Conservation (phyloP, 2,113 vertebrate species). For the Hystrix cristata region DNA sequence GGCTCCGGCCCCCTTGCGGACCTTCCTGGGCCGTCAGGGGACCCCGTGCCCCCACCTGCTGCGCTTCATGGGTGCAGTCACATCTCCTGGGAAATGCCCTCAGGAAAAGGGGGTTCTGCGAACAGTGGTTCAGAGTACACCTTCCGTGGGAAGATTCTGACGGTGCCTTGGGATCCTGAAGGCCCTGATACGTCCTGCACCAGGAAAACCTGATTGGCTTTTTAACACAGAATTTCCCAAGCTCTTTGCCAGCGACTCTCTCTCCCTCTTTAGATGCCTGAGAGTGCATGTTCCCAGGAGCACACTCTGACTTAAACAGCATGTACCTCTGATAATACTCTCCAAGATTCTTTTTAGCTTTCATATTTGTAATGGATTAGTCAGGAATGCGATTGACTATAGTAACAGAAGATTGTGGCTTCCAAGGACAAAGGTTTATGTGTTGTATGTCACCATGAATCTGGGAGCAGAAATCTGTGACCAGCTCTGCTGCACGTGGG, state of each 20-base stretch:
- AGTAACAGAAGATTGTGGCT: background rate
- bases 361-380: background rate
- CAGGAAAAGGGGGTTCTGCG: background rate
- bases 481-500: background rate
- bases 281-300: background rate
- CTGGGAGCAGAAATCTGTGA: background rate
- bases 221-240: background rate
- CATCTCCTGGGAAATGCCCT: background rate
- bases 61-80: background rate
- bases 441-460: background rate
- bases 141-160: background rate
- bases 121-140: too few relatives aligned
- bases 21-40: background rate
- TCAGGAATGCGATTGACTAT: background rate
- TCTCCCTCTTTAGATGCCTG: accelerated
- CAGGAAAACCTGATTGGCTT: background rate
- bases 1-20: accelerated
- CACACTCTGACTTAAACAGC: background rate
- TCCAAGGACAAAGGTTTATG: background rate
- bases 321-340: background rate
- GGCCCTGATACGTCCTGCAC: background rate
- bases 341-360: background rate
- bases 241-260: background rate
- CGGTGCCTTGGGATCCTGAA: background rate
- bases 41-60: accelerated